phyloP scores from a whole-genome alignment of 1,140 invertebrate species.

The Diachasmimorpha longicaudata region DNA sequence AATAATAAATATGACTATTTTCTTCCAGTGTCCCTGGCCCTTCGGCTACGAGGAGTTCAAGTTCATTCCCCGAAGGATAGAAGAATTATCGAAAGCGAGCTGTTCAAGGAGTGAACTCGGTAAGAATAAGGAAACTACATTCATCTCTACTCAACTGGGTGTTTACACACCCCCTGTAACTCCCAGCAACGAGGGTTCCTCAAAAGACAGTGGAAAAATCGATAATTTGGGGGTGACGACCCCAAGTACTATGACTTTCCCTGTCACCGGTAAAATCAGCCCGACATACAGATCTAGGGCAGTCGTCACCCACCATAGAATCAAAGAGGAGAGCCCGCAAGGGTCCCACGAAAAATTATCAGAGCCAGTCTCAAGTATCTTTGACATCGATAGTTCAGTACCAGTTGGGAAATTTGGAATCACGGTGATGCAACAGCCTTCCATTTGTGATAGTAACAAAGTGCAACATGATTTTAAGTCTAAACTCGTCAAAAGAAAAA shows the following conservation, averaged over 20 bases:
- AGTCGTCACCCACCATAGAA: neutral
- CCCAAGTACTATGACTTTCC: neutral
- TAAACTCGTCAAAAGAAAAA: neutral
- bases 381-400: constrained; percentile 22
- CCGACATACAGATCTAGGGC: neutral
- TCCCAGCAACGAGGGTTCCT: constrained; percentile 24
- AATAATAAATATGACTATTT: neutral
- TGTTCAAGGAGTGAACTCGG: constrained; percentile 20
- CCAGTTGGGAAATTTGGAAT: neutral
- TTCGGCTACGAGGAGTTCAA: constrained; percentile 27
- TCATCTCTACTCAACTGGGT: constrained; percentile 29
- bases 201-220: constrained; percentile 13
- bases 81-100: constrained; percentile 29
- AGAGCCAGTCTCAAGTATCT: constrained; percentile 18
- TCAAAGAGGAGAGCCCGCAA: neutral
- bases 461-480: neutral
- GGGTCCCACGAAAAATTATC: neutral
- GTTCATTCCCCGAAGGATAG: constrained; percentile 21
- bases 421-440: neutral
- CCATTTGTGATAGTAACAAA: neutral
- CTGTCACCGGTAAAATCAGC: neutral
- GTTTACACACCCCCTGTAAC: constrained; percentile 43
- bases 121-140: constrained; percentile 1
- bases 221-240: neutral
- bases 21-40: constrained; percentile 42